Percentiles rank a stretch among this genome's conserved stretches.
phyloP scores from a whole-genome alignment of 1,140 invertebrate genomes.

The Panonychus citri region DNA sequence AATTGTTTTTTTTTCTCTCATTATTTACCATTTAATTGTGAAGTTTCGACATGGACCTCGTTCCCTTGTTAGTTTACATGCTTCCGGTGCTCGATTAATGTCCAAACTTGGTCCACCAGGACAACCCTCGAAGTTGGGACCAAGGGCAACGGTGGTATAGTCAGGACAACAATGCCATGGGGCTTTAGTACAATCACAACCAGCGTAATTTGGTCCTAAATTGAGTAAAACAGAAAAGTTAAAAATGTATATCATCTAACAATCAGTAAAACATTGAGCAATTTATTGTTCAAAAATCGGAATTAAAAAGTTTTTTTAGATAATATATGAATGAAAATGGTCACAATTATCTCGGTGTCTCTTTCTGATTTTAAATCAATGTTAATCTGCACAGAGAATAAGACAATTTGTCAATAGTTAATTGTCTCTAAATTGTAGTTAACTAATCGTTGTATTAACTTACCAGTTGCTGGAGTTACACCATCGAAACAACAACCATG shows the following conservation, averaged over 20 bases:
- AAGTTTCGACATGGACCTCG: slow-evolving; percentile 55
- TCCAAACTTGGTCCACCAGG: slow-evolving; percentile 9
- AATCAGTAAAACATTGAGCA: not conserved
- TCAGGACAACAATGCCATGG: slow-evolving; percentile 60
- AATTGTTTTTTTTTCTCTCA: not conserved
- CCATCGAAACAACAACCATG: slow-evolving; percentile 64
- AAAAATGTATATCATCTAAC: not conserved
- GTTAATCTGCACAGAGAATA: too few species aligned
- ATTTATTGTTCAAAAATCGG: not conserved
- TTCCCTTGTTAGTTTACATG: slow-evolving; percentile 46
- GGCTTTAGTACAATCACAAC: slow-evolving; percentile 25
- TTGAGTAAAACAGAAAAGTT: not conserved
- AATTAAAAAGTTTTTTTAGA: too few species aligned
- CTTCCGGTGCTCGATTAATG: slow-evolving; percentile 25
- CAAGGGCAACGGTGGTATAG: slow-evolving; percentile 51
- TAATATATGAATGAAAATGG: too few species aligned
- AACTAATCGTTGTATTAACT: too few species aligned
- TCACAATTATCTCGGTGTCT: too few species aligned
- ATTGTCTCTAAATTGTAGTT: too few species aligned
- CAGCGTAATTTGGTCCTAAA: slow-evolving; percentile 33
- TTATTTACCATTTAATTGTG: slow-evolving; percentile 40
- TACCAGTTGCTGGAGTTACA: slow-evolving; percentile 46
- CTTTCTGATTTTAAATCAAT: too few species aligned
- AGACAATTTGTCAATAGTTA: too few species aligned
- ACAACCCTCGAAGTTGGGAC: slow-evolving; percentile 25